Conservation (phyloP, 2,797 vertebrate species). For the Syngnathus rostellatus region DNA sequence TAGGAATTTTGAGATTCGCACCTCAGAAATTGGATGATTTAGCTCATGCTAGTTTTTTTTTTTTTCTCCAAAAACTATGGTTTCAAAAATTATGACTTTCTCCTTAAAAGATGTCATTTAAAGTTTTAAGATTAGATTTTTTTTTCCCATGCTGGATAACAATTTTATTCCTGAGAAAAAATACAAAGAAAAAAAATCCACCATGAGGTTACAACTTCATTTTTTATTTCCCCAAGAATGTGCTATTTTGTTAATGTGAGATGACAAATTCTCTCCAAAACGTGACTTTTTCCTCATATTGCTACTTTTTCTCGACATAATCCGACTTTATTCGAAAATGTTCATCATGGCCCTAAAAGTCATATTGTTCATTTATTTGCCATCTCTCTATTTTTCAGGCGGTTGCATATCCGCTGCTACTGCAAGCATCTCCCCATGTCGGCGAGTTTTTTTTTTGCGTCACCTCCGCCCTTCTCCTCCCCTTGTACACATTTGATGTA, state of each 20-base stretch:
- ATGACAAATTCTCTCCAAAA: too few species aligned
- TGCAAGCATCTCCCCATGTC: constrained; percentile 11
- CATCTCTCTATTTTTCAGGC: background rate
- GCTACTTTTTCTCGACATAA: background rate
- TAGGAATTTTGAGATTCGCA: background rate
- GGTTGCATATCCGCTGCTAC: constrained; percentile 30
- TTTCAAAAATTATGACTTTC: background rate
- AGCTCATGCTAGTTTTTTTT: too few species aligned
- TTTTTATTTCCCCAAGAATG: background rate
- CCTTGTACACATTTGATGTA: constrained; percentile 72
- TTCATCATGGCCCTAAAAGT: background rate
- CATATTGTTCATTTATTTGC: constrained; percentile 27
- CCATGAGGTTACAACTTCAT: too few species aligned
- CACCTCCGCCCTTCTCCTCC: constrained; percentile 20
- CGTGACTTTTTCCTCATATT: too few species aligned
- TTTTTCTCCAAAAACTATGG: background rate
- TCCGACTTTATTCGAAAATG: background rate
- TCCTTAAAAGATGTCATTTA: background rate
- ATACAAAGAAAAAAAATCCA: background rate
- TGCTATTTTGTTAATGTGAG: background rate
- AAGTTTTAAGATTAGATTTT: too few species aligned
- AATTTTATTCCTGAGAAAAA: background rate
- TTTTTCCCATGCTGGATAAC: too few species aligned
- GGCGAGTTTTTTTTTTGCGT: constrained; percentile 32
- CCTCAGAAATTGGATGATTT: background rate